Conservation (phyloP, 2,888 invertebrate genomes). For the Vannuccia rotundouncinata region DNA sequence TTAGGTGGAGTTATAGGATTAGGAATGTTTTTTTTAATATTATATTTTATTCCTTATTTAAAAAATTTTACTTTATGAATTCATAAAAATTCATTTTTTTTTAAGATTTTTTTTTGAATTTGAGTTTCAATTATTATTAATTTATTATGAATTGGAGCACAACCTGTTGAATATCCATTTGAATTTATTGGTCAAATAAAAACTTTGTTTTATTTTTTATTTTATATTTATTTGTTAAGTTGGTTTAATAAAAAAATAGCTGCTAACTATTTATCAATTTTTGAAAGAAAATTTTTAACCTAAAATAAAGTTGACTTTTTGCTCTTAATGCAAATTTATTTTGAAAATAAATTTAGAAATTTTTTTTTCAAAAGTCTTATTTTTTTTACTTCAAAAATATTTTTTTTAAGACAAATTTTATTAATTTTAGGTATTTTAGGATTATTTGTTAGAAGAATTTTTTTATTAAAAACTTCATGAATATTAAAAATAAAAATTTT, state of each 20-base stretch:
- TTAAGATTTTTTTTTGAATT: constrained; percentile 59
- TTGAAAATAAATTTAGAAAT: constrained; percentile 14
- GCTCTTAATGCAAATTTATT: constrained; percentile 13
- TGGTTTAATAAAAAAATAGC: constrained; percentile 7
- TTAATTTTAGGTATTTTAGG: constrained; percentile 59
- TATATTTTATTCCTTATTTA: constrained; percentile 62
- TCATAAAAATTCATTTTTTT: constrained; percentile 10
- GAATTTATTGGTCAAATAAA: constrained; percentile 6
- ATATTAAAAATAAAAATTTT: constrained; percentile 16
- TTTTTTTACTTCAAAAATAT: background rate
- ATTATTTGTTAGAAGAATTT: constrained; percentile 51
- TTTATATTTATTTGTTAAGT: background rate
- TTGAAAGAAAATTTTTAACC: constrained; percentile 20
- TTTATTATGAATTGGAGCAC: constrained; percentile 68
- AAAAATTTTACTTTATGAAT: constrained; percentile 60
- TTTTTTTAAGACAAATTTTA: constrained; percentile 38
- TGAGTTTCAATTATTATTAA: constrained; percentile 61
- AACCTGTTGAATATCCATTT: constrained; percentile 60
- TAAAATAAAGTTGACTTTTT: constrained; percentile 1
- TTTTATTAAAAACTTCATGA: constrained; percentile 6
- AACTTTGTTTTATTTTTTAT: constrained; percentile 22
- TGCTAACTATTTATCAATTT: constrained; percentile 18
- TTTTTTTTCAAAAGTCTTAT: background rate
- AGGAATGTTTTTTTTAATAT: constrained; percentile 65
- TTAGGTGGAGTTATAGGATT: constrained; percentile 68